Base-by-base conservation (phyloP, 1,140 invertebrate genomes). In the Drosophila tropicalis region DNA sequence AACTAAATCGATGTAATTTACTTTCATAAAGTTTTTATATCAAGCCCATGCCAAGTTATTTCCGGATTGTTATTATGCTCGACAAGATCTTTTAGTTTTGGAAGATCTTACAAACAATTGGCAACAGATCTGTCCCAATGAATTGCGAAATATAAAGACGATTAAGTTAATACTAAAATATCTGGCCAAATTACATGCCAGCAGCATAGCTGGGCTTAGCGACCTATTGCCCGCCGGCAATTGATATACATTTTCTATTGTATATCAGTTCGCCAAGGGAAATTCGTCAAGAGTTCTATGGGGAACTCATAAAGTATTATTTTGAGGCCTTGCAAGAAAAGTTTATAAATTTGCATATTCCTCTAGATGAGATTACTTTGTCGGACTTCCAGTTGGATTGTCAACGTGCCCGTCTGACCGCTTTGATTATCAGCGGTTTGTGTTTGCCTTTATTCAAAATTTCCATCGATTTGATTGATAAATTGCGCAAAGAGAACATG, bases 211-310 rank as follows among this genome's bases (percentile, higher is more conserved):
- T 94, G 73, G 94, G 94, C 80, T 72, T 93, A n/a, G 67, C 92
- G 0, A 91, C 92, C 29, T 94, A 92, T 70, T 93, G 93, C 68
- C 93, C 94, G 17, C 93, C 94, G 0, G 93, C 93, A 5, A 92
- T 93, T 9, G 94, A 95, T 72, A 92, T 94, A 13, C 72, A 81
- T 22, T 76, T 75, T 36, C 66, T 81, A 19, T 58, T 84, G 3
- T 81, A 81, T 40, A 63, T 67, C 6, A 71, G 58, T 36, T 57
- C 72, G 0, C 65, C 39, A 6, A 34, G 29, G 1, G 29, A 55
- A 13, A 29, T 36, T 10, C 44, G 69, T 36, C 41, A 62, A 3
- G 9, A 25, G 1, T 29, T 60, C 3, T 65, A 66, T 34, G 2
- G 56, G 1, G 64, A 70, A 19, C 67, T 61, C 36, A 62, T 76